Base-by-base conservation (phyloP, 2,113 vertebrate genomes). In the Grammomys dolichurus region DNA sequence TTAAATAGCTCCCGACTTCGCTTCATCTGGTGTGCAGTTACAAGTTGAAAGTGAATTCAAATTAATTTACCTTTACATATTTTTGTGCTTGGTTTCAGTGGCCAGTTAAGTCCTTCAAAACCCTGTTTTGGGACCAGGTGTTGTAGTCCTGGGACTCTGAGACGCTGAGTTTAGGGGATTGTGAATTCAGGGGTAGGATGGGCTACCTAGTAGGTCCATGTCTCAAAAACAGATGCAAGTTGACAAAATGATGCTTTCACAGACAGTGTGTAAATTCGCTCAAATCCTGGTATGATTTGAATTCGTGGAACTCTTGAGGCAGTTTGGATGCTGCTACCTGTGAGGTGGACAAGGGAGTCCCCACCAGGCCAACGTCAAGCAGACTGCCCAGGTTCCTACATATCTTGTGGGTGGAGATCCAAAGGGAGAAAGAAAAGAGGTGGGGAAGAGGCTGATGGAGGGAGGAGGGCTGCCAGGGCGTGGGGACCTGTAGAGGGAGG, bases 21-120 rank as follows among this genome's bases (percentile, higher is more conserved):
- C 26, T 87, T 92, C 85, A n/a, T 84, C 54, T 73, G 58, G 63
- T 86, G 63, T 86, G 26, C 51, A 77, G 43, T 84, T 80, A 26
- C 63, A 19, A 73, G 48, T 65, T 93, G 36, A 91, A 75, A 91
- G 82, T 78, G 54, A 94, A 60, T 90, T 89, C 92, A 70, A 63
- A 46, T 95, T 67, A 70, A 56, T 72, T 84, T 91, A 26, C 40
- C 43, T 89, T 90, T 87, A 31, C 76, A 81, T 67, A 93, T 96
- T 56, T 40, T 86, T n/a, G 58, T 85, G 86, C 72, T 90, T 80
- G 63, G 16, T 16, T 26, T 78, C 76, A 36, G 9, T 46, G 33
- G 58, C 40, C 60, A 26, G 24, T 67, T 69, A 78, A 60, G n/a
- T 28, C 56, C 78, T 93, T 89, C 63, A 87, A 10, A 87, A 88